Evolutionary conservation across 2,113 vertebrate species (phyloP).

Genomic region (Erpornis zantholeuca): DNA sequence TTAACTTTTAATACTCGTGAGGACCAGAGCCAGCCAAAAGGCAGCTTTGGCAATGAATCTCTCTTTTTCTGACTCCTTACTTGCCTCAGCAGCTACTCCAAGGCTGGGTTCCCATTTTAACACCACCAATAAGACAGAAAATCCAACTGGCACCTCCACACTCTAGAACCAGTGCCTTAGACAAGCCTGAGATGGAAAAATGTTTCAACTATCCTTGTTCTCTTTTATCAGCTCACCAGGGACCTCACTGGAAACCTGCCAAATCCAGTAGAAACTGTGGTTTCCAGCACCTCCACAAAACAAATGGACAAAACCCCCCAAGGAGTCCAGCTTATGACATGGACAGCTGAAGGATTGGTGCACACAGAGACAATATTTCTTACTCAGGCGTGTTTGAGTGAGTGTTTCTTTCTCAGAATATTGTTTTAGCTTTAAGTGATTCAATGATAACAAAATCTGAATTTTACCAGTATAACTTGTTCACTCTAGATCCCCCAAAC

Average conservation of each 20-base stretch:
- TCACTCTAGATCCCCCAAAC: not conserved
- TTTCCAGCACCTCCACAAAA: not conserved
- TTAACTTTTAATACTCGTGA: not conserved
- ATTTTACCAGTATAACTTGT: not conserved
- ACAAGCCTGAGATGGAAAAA: not conserved
- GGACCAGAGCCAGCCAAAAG: not conserved
- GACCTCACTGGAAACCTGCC: not conserved
- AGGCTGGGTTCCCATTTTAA: not conserved
- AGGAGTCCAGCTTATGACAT: not conserved
- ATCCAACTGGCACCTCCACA: accelerated
- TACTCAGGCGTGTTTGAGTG: not conserved
- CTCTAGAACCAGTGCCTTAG: not conserved
- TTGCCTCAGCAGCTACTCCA: not conserved
- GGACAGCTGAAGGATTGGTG: not conserved
- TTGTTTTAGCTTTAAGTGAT: not conserved
- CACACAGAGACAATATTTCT: not conserved
- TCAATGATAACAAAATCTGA: not conserved
- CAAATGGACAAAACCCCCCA: not conserved
- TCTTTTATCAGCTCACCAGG: not conserved
- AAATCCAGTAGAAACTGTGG: not conserved
- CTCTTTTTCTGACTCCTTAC: not conserved
- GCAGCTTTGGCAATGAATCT: not conserved
- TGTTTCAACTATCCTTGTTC: not conserved
- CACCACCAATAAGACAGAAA: not conserved
- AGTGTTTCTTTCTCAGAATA: not conserved